These are phyloP conservation scores for Latheticus oryzae DNA, from an alignment of 2,888 invertebrate genomes.

Conservation along the genomic window DNA sequence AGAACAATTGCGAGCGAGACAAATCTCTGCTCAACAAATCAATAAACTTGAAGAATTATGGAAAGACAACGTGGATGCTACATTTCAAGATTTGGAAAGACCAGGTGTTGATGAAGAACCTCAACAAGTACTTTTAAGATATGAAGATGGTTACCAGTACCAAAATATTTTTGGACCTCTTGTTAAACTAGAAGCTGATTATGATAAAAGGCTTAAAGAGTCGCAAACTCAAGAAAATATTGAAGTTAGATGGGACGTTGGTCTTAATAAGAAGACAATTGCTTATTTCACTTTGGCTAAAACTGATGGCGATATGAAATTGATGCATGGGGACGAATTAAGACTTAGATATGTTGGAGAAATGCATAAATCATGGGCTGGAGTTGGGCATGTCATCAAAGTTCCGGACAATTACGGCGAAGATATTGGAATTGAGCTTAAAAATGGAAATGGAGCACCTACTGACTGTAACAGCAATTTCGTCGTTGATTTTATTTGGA, in stretches of 20 bases:
- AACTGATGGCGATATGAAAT: constrained; percentile 97
- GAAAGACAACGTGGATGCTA: constrained; percentile 98
- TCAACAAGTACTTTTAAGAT: constrained; percentile 85
- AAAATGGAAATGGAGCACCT: constrained; percentile 91
- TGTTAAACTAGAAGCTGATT: constrained; percentile 97
- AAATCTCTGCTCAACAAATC: constrained; percentile 97
- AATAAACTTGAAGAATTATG: constrained; percentile 98
- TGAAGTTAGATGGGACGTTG: constrained; percentile 98
- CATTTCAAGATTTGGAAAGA: constrained; percentile 97
- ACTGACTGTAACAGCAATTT: constrained; percentile 95
- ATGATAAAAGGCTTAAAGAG: constrained; percentile 97
- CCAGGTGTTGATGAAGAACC: constrained; percentile 99
- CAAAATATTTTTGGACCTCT: constrained; percentile 98
- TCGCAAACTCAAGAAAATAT: constrained; percentile 98
- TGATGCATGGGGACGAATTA: constrained; percentile 99
- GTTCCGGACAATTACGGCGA: constrained; percentile 97
- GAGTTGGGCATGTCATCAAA: constrained; percentile 97
- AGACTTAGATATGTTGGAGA: constrained; percentile 93
- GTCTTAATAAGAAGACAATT: constrained; percentile 96
- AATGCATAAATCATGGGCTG: constrained; percentile 95
- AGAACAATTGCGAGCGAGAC: constrained; percentile 94
- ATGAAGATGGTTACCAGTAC: constrained; percentile 99
- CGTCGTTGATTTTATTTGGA: constrained; percentile 99
- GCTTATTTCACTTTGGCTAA: constrained; percentile 98
- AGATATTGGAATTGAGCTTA: constrained; percentile 97